Evolutionary conservation across 2,888 invertebrate species (phyloP).

Genomic region (Ceraclea dissimilis): DNA sequence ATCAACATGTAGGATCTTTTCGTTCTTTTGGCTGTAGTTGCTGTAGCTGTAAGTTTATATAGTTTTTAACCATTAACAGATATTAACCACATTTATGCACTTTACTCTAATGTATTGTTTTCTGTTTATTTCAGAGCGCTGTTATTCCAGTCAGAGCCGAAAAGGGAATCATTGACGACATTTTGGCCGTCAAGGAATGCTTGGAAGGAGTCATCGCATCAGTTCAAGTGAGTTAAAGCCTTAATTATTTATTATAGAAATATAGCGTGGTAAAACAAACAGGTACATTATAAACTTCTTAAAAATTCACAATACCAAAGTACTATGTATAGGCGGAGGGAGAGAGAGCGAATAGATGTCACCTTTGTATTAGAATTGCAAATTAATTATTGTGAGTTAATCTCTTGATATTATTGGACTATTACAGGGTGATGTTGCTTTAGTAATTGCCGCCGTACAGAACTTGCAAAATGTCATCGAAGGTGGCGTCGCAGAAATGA

Average conservation of each 20-base stretch:
- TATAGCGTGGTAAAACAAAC: too few species aligned
- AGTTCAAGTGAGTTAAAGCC: background rate
- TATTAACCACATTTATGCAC: too few species aligned
- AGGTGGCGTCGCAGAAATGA: conserved; percentile 5
- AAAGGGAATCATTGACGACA: conserved; percentile 14
- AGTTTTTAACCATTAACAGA: background rate
- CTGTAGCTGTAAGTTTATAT: conserved; percentile 1
- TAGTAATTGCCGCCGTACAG: background rate
- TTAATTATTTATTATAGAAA: too few species aligned
- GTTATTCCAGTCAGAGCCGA: background rate
- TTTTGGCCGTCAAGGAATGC: conserved; percentile 12
- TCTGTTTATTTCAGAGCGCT: conserved; percentile 6
- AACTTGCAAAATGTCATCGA: conserved; percentile 1
- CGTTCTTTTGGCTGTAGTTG: conserved; percentile 6
- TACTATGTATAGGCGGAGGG: too few species aligned
- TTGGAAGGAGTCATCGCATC: conserved; percentile 6
- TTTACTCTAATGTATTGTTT: too few species aligned
- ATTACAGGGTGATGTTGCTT: too few species aligned
- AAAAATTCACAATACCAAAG: too few species aligned
- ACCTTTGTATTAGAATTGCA: too few species aligned
- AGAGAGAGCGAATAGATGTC: too few species aligned
- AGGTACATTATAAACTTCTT: too few species aligned
- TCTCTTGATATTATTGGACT: too few species aligned
- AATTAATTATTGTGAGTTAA: too few species aligned
- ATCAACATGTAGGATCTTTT: conserved; percentile 9